phyloP scores from a whole-genome alignment of 1,140 invertebrate species.

The Micrasema longulum region DNA sequence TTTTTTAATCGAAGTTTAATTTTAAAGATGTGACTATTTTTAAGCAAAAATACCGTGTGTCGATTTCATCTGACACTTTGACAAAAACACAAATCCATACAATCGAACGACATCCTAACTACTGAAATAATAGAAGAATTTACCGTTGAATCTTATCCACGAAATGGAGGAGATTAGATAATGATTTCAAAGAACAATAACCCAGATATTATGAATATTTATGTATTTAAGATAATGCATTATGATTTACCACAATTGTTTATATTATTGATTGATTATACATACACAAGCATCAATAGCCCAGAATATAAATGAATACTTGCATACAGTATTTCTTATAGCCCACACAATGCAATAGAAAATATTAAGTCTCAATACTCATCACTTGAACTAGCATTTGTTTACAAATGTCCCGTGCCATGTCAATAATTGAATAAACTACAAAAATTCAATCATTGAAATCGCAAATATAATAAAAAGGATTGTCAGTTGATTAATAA shows the following conservation, averaged over 20 bases:
- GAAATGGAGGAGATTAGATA: constrained; percentile 16
- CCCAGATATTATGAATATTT: constrained; percentile 51
- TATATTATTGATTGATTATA: constrained; percentile 47
- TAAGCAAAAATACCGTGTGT: constrained; percentile 37
- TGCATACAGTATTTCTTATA: constrained; percentile 40
- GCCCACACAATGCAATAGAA: constrained; percentile 47
- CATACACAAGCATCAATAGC: constrained; percentile 51
- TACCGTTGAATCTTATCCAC: constrained; percentile 45
- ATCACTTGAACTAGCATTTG: constrained; percentile 4
- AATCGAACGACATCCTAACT: constrained; percentile 37
- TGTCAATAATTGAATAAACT: constrained; percentile 14
- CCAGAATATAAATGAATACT: constrained; percentile 48
- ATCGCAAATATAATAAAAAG: constrained; percentile 46
- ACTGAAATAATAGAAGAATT: constrained; percentile 42
- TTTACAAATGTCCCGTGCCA: constrained; percentile 8
- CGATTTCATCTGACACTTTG: constrained; percentile 48
- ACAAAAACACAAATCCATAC: constrained; percentile 36
- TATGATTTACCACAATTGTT: constrained; percentile 33
- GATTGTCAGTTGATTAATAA: constrained; percentile 52
- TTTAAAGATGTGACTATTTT: constrained; percentile 5
- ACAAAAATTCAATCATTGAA: constrained; percentile 18
- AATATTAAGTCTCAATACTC: constrained; percentile 1
- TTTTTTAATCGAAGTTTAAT: not conserved
- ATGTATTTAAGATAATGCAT: constrained; percentile 46
- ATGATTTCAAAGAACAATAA: constrained; percentile 50